Evolutionary conservation across 1,140 invertebrate species (phyloP), one percentile per base, ranked within the genome.

Genomic region (Polypedilum vanderplanki): DNA sequence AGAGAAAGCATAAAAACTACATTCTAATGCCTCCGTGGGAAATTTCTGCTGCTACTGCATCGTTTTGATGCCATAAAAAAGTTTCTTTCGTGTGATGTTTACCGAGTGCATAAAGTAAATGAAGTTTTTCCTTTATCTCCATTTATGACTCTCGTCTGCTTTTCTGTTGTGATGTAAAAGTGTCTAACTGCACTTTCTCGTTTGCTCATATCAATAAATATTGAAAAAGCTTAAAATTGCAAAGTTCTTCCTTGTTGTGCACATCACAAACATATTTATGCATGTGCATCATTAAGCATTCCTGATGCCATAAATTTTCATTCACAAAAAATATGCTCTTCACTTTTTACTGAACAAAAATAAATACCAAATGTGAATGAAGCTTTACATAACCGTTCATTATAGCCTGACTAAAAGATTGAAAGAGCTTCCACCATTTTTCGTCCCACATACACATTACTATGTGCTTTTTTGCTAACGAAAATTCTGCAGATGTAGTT

Each of bases 341-440:
- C n/a, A n/a, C n/a, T n/a, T n/a, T n/a, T n/a, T n/a, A n/a, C n/a
- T n/a, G n/a, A n/a, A n/a, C n/a, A n/a, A n/a, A n/a, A n/a, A n/a
- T 33, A 33, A 33, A 33, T 33, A 33, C 1, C 24, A 33, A 33
- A 33, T 33, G 24, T 33, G 24, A 33, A 33, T 33, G 24, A 33
- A 33, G 24, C 24, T 33, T 33, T 33, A 33, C 5, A 33, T 33
- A 33, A 33, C 24, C 24, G 5, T 33, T 3, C 24, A 1, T 33
- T 33, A 33, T 33, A 3, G 24, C 24, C 46, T 57, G 12, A 57
- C 10, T 12, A 15, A 8, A n/a, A 12, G 15, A 12, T 57, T 4
- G 15, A n/a, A 57, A n/a, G n/a, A 70, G 65, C 65, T 20, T 70
- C 65, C 65, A 70, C 65, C 65, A 70, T 70, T 57, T 17, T 57